These are phyloP conservation scores for Cristatella mucedo DNA, from an alignment of 2,888 invertebrate genomes.

Conservation along the genomic window DNA sequence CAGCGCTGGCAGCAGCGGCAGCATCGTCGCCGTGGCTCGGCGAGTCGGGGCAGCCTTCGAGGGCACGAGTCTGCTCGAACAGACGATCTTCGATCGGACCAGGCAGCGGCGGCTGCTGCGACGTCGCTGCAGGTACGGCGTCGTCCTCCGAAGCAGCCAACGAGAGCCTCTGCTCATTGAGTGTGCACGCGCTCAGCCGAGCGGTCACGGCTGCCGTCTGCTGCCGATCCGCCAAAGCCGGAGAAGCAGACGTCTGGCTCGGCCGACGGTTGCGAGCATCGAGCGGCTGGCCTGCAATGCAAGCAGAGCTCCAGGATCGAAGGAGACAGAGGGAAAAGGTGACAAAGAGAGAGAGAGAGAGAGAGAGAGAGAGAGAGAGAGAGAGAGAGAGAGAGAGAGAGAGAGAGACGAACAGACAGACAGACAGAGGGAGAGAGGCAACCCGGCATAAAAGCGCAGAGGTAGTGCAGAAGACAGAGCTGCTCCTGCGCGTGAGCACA, in stretches of 20 bases:
- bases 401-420: not conserved
- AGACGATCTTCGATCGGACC: too few species aligned
- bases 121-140: too few species aligned
- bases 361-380: not conserved
- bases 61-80: too few species aligned
- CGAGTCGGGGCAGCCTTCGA: too few species aligned
- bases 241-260: slow-evolving; percentile 34
- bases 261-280: slow-evolving; percentile 18
- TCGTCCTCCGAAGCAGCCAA: too few species aligned
- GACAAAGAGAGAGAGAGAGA: slow-evolving; percentile 5
- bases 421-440: not conserved
- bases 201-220: too few species aligned
- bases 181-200: too few species aligned
- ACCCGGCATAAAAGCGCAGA: not conserved
- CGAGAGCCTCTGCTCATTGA: too few species aligned
- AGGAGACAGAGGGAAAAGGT: slow-evolving; percentile 1
- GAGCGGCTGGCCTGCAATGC: slow-evolving; percentile 13
- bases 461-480: not conserved
- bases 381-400: slow-evolving; percentile 1
- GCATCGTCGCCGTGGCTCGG: too few species aligned
- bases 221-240: slow-evolving; percentile 28
- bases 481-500: too few species aligned
- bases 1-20: too few species aligned
- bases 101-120: too few species aligned
- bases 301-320: not conserved